These are phyloP conservation scores for Lepidurus apus DNA, from an alignment of 1,140 invertebrate genomes.

Conservation along the genomic window DNA sequence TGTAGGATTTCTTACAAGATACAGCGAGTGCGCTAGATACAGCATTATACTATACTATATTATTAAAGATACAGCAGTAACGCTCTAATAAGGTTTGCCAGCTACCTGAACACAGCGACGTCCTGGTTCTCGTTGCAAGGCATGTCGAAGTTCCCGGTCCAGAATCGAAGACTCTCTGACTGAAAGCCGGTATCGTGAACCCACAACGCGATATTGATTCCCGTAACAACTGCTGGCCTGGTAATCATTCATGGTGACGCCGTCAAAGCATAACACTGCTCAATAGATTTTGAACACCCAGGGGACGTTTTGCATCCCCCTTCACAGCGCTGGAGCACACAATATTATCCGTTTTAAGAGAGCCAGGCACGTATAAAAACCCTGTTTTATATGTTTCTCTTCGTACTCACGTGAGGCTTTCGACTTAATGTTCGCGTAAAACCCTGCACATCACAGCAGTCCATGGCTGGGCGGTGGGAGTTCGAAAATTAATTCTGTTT, in stretches of 20 bases:
- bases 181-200: constrained; percentile 13
- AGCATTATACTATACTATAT: too few relatives aligned
- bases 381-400: neutral
- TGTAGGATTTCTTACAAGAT: neutral
- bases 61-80: too few relatives aligned
- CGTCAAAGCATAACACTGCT: neutral
- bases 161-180: constrained; percentile 17
- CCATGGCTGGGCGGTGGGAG: neutral
- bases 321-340: neutral
- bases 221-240: neutral
- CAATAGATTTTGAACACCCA: neutral
- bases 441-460: neutral
- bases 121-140: constrained; percentile 25
- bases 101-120: constrained; percentile 19
- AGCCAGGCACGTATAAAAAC: neutral
- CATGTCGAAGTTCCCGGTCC: constrained; percentile 24
- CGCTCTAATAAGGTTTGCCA: neutral
- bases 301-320: neutral
- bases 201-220: constrained; percentile 20
- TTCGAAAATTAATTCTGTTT: neutral
- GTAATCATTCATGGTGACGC: neutral
- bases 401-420: neutral
- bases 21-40: too few relatives aligned
- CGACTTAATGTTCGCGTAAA: neutral
- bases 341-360: neutral